These are phyloP conservation scores for Anas flavirostris DNA, from an alignment of 2,797 vertebrate species.

Conservation along the genomic window DNA sequence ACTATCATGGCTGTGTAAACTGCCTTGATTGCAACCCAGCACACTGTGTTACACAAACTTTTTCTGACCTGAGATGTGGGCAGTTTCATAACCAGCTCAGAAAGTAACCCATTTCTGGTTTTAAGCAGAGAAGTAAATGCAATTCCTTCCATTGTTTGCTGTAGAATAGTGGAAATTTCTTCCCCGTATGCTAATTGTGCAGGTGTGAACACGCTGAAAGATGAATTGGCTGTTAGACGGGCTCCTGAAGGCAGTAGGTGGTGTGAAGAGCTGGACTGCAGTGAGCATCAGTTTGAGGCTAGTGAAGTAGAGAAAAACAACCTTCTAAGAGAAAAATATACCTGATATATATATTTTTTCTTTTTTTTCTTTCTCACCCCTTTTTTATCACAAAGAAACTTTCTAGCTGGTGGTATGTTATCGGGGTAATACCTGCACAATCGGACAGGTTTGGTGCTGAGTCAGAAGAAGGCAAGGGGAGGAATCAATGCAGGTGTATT, in stretches of 20 bases:
- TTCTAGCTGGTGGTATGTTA: neutral
- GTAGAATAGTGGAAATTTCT: constrained; percentile 31
- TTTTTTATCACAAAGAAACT: neutral
- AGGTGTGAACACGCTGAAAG: constrained; percentile 39
- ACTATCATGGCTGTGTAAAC: neutral
- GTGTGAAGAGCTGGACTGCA: neutral
- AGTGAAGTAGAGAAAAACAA: neutral
- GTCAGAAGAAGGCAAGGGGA: neutral
- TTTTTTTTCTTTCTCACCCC: too few relatives aligned
- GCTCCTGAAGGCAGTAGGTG: neutral
- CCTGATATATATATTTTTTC: neutral
- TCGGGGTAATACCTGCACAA: neutral
- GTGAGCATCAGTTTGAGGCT: neutral
- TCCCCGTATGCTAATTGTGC: constrained; percentile 20
- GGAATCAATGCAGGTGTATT: neutral
- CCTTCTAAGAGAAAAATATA: neutral
- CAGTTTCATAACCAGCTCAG: constrained; percentile 6
- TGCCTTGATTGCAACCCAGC: neutral
- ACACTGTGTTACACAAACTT: neutral
- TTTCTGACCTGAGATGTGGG: neutral
- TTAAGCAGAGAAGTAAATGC: neutral
- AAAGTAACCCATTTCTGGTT: neutral
- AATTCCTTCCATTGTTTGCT: constrained; percentile 18
- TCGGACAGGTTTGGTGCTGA: neutral
- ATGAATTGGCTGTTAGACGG: neutral